Conservation (phyloP, 2,113 vertebrate species). For the Phalacrocorax brasilianus region DNA sequence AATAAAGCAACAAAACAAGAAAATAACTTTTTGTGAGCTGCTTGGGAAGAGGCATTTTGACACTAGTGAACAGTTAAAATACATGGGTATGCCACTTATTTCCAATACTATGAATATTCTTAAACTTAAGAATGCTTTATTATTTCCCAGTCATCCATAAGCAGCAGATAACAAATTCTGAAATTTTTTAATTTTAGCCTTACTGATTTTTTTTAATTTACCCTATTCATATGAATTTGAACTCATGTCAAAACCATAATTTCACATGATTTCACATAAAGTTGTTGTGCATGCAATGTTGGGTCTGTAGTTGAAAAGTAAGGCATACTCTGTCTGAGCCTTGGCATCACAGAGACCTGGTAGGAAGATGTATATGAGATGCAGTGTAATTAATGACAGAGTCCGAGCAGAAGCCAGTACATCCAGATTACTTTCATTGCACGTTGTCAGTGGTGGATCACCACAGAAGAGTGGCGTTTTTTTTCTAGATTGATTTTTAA, state of each 20-base stretch:
- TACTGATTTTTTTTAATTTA: not conserved
- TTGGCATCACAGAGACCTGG: not conserved
- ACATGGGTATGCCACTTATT: not conserved
- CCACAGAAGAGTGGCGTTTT: not conserved
- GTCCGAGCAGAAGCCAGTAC: not conserved
- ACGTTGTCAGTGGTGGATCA: not conserved
- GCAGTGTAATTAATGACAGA: not conserved
- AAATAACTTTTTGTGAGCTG: not conserved
- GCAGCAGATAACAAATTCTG: not conserved
- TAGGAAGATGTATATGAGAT: not conserved
- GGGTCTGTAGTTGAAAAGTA: not conserved
- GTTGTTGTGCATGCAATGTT: not conserved
- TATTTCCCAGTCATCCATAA: not conserved
- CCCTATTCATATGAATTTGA: not conserved
- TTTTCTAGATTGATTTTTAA: not conserved
- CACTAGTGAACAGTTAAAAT: not conserved
- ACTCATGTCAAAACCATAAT: not conserved
- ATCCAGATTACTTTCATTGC: not conserved
- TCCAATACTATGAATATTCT: not conserved
- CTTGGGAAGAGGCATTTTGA: not conserved
- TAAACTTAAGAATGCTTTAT: not conserved
- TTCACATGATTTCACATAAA: not conserved
- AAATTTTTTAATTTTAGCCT: rapidly evolving
- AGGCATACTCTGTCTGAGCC: not conserved
- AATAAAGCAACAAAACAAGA: not conserved